phyloP scores from a whole-genome alignment of 2,888 invertebrate species.

The Philhelius pedissequus region DNA sequence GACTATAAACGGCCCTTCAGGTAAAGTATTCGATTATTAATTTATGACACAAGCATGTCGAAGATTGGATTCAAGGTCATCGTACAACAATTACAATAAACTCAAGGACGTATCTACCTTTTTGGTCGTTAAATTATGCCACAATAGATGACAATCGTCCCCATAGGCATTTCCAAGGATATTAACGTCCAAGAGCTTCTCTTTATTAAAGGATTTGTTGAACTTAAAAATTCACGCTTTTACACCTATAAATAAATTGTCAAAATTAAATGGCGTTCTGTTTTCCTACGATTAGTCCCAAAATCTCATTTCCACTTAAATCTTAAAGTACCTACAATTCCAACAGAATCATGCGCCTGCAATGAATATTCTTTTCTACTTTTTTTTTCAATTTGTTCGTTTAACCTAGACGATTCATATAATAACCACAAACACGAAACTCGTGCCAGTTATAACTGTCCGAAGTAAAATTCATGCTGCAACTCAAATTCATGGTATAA shows the following conservation, averaged over 20 bases:
- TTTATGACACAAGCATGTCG: too few species aligned
- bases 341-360: neutral
- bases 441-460: slow-evolving; percentile 43
- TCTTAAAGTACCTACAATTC: slow-evolving; percentile 5
- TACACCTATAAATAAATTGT: neutral
- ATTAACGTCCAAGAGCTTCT: neutral
- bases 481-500: slow-evolving; percentile 19
- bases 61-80: too few species aligned
- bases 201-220: neutral
- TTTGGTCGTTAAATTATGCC: too few species aligned
- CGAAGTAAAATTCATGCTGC: slow-evolving; percentile 46
- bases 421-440: slow-evolving; percentile 44
- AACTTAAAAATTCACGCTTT: neutral
- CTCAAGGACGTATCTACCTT: too few species aligned
- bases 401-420: slow-evolving; percentile 46
- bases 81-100: too few species aligned
- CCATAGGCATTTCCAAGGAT: too few species aligned
- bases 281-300: neutral
- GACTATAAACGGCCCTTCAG: too few species aligned
- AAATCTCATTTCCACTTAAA: slow-evolving; percentile 15
- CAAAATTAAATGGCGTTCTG: neutral
- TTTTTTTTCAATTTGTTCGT: neutral
- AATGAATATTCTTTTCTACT: neutral
- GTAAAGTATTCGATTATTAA: too few species aligned
- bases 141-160: too few species aligned